Evolutionary conservation across 2,888 invertebrate genomes (phyloP), one percentile per base, ranked within the genome.

Genomic region (Pseudococcus viburni): DNA sequence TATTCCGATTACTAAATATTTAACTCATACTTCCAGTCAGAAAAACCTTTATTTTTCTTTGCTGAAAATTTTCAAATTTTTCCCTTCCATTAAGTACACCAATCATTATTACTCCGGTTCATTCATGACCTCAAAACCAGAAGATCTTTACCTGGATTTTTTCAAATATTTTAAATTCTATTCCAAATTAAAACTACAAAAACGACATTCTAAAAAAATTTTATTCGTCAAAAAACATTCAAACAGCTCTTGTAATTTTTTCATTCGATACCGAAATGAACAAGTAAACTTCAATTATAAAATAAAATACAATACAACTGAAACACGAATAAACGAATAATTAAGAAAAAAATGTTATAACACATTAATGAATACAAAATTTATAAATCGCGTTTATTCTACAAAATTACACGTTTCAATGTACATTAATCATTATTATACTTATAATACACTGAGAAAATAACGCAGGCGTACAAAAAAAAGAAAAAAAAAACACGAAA

Each of bases 361-460:
- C 80, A 12, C 22, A 19, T 11, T 33, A 83, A 19, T 46, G 12
- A 83, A 46, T 83, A 83, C 42, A 83, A 83, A 83, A 83, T 19
- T 83, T 83, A 83, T 83, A 83, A 83, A 83, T 83, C 80, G 33
- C 80, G 80, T 83, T 83, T 83, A 83, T 83, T 83, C 80, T 83
- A 83, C 80, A 83, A 83, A 42, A 83, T 46, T 83, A 83, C 46
- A 83, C 46, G 19, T 33, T 33, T 33, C 33, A 83, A 46, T 19
- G 15, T 83, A 46, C 19, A 83, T 46, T 46, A 42, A 8, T 42
- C 6, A 42, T 42, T 42, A 26, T 19, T 26, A 46, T 19, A 17
- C 1, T 33, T 80, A 80, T 19, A 9, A 80, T 80, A 80, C 46
- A 80, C 11, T 80, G 15, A 39, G 80, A 80, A 80, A 80, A 80